A percentile compares a stretch with the other conserved stretches of the same genome.
Conservation (phyloP, 2,888 invertebrate genomes). For the Melanotus villosus region DNA sequence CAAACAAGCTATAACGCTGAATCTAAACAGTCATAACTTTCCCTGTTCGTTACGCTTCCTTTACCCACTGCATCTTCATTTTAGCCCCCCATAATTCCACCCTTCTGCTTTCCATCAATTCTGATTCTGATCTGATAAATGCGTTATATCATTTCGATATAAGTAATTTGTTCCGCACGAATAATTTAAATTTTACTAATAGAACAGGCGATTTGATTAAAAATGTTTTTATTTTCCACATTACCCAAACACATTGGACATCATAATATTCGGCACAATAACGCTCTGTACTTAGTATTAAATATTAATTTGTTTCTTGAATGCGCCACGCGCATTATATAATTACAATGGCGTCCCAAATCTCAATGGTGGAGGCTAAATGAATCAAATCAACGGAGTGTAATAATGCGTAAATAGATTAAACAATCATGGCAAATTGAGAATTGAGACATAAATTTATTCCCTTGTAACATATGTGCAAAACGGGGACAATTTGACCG, state of each 20-base stretch:
- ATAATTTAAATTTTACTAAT: constrained; percentile 34
- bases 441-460: constrained; percentile 36
- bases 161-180: constrained; percentile 55
- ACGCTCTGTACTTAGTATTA: no score
- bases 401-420: constrained; percentile 29
- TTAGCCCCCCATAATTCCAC: constrained; percentile 35
- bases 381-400: constrained; percentile 12
- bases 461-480: constrained; percentile 23
- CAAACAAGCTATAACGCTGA: neutral
- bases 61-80: constrained; percentile 36
- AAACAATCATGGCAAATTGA: constrained; percentile 27
- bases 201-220: constrained; percentile 19
- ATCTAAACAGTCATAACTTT: constrained; percentile 1
- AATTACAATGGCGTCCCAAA: neutral
- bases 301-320: no score
- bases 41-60: neutral
- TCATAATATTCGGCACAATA: no score
- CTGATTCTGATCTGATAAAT: constrained; percentile 61
- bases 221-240: no score
- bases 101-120: constrained; percentile 61
- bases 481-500: constrained; percentile 21
- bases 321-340: no score
- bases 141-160: constrained; percentile 55
- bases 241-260: no score
- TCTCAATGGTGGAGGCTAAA: neutral